Evolutionary conservation across 2,888 invertebrate genomes (phyloP), one percentile per base, ranked within the genome.

Genomic region (Elmis aenea): DNA sequence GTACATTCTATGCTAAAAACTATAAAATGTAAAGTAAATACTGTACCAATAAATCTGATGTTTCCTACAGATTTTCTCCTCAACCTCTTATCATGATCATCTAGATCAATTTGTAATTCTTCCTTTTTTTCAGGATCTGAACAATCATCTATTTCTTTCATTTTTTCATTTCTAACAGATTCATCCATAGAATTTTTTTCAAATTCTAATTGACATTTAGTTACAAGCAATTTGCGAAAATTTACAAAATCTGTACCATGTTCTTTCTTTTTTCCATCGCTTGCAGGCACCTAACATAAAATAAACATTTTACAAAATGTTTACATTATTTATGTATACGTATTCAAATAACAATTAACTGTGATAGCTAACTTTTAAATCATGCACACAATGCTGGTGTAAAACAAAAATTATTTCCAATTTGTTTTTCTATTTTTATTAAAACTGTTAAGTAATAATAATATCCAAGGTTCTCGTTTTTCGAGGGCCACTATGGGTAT

Each of bases 181-280:
- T 86, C 87, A 54, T 85, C 84, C 8, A 77, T 75, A 27, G 83
- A 85, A 54, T 85, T 85, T 43, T 83, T 83, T 54, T 87, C 86
- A 66, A 95, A 95, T 67, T 94, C 91, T 38, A 74, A 74, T 68
- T 95, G 93, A 58, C 95, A 95, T 61, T 85, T 83, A 41, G 75
- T 83, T 30, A 92, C 73, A 45, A 92, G 77, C 13, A 88, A 71
- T 50, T 81, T 85, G 35, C 85, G 76, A 67, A 91, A 92, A 61
- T 79, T 82, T 23, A 74, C 74, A 24, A 38, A 50, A 21, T 62
- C 59, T 33, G 51, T 50, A 13, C 52, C 54, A 2, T 59, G 50
- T 9, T 50, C 49, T 15, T 46, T 39, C 13, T 38, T 38, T 9
- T 16, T 9, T 20, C 33, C 33, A n/a, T 9, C 37, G 26, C 30